Evolutionary conservation across 2,888 invertebrate genomes (phyloP).

Genomic region (Arctia plantaginis): DNA sequence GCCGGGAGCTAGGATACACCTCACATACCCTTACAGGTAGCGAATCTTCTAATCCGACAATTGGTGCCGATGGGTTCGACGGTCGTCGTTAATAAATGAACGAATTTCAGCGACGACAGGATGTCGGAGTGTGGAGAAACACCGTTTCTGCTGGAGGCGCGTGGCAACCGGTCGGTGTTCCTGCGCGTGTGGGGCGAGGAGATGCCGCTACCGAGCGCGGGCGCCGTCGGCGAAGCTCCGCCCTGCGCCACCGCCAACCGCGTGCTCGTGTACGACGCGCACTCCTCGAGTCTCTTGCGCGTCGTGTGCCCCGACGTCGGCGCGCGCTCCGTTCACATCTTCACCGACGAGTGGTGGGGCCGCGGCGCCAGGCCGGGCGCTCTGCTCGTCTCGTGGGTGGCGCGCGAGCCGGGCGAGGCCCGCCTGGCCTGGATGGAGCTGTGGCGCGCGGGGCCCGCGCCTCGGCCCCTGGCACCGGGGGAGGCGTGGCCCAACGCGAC

Average conservation of each 20-base stretch:
- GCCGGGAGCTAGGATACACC: conserved; percentile 67
- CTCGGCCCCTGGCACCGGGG: conserved; percentile 65
- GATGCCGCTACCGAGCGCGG: conserved; percentile 86
- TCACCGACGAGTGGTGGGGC: conserved; percentile 92
- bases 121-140: conserved; percentile 89
- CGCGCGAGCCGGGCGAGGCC: conserved; percentile 93
- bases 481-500: conserved; percentile 78
- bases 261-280: conserved; percentile 92
- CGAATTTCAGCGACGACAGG: conserved; percentile 4
- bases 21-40: conserved; percentile 75
- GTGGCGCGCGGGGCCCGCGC: conserved; percentile 58
- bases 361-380: conserved; percentile 86
- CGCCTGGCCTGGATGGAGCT: conserved; percentile 91
- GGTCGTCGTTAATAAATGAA: background rate
- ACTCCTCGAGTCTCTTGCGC: conserved; percentile 87
- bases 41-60: background rate
- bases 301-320: conserved; percentile 90
- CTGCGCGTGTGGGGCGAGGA: conserved; percentile 94
- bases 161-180: conserved; percentile 92
- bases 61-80: background rate
- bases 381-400: conserved; percentile 93
- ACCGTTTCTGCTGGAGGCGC: conserved; percentile 93
- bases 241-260: conserved; percentile 93
- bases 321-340: conserved; percentile 89
- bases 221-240: conserved; percentile 85